Evolutionary conservation across 2,888 invertebrate species (phyloP), one percentile per base, ranked within the genome.

Genomic region (Hedychridium roseum): DNA sequence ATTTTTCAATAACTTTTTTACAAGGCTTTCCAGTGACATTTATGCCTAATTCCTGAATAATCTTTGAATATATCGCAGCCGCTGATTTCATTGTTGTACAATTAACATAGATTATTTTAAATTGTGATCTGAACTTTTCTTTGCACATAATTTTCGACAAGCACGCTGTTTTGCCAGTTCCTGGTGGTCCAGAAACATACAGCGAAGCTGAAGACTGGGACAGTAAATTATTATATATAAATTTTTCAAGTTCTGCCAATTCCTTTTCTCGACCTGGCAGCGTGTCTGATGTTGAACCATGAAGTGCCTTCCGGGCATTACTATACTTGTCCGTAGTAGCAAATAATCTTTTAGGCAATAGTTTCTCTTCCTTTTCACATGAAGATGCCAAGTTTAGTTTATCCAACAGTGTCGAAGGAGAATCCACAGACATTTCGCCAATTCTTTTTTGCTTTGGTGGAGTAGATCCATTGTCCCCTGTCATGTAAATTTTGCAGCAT

Each of bases 161-260:
- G 50, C 91, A 89, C 0, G 95, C 96, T 0, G 97, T 97, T 82
- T 97, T 97, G 1, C 96, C 98, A 1, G 98, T 98, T 3, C 98
- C 99, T 0, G 98, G 98, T 16, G 95, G 94, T 1, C 98, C 98
- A 27, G 96, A 97, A 30, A 99, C 87, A 76, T 98, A 99, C 42
- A 98, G 73, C 12, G 94, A 92, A 1, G 89, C 91, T 0, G 95
- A 89, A 21, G 82, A 82, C 58, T 85, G 81, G 1, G 83, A 81
- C 2, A 84, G 75, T 43, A 94, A 74, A 75, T 91, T 88, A 6
- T 82, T 80, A 9, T 79, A 76, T 38, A 97, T 82, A 78, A 93
- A 94, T 2, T 80, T 78, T 16, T 84, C 81, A 12, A 98, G 80
- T 64, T 86, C 84, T 2, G 82, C 76, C 5, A 91, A 83, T 80